Base-by-base conservation (phyloP, 2,888 invertebrate species). In the Idaea biselata region DNA sequence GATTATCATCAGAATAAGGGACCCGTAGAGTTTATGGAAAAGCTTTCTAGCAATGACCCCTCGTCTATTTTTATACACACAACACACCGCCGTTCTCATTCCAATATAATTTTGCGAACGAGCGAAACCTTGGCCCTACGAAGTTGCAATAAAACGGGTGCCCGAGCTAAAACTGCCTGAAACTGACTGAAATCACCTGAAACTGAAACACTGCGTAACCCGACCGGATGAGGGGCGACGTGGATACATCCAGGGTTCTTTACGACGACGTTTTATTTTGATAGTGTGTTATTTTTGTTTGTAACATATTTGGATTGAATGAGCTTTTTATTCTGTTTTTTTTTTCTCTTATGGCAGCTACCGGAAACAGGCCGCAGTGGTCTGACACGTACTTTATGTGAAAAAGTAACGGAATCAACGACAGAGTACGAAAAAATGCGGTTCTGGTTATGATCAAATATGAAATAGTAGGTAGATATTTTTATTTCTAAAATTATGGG, bases 121-220 rank as follows among this genome's bases (percentile, higher is more conserved):
- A 18, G 56, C 56, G 56, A 56, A 55, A 17, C 55, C 16, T 17
- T 17, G 54, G 55, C 17, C 16, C 55, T 56, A 17, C 14, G 56
- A 56, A 56, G 17, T 56, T 14, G 56, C 56, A 56, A 18, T 56
- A 56, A 56, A 56, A 17, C 56, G 56, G 18, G 18, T 56, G 56
- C 56, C 56, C 14, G 6, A 17, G 56, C 44, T 44, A 44, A 44
- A 44, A 44, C 44, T 44, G 32, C 17, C 18, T 17, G 56, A 17
- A 17, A 56, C 56, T 56, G 18, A 7, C 18, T 56, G 18, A 18
- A 56, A 18, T 18, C 56, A 56, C 44, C 44, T 44, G 44, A 44
- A 44, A 44, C 44, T 44, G 44, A 44, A 44, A 44, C 44, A 7
- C 11, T 11, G 44, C 7, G 44, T 44, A 44, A 44, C 44, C 44